Evolutionary conservation across 2,113 vertebrate genomes (phyloP).

Genomic region (Psettodes erumei): DNA sequence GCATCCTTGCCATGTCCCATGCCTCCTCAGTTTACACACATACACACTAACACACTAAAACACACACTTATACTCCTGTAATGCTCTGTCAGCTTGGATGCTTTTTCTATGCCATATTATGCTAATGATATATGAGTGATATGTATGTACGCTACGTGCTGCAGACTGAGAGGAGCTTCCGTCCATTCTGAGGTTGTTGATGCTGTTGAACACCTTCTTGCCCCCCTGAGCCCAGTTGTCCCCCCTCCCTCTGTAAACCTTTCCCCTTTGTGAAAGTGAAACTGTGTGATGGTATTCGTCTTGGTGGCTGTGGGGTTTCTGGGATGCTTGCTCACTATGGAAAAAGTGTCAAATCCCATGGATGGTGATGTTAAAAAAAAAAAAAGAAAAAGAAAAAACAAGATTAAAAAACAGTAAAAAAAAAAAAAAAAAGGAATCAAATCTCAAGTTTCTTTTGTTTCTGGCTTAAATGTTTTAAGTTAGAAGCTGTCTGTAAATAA

Average conservation of each 20-base stretch:
- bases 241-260: constrained; percentile 41
- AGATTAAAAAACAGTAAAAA: constrained; percentile 61
- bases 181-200: constrained; percentile 59
- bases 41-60: constrained; percentile 20
- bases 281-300: constrained; percentile 79
- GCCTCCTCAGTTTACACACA: constrained; percentile 54
- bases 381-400: constrained; percentile 38
- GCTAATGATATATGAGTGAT: constrained; percentile 79
- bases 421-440: constrained; percentile 34
- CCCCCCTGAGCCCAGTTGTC: constrained; percentile 23
- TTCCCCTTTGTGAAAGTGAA: constrained; percentile 76
- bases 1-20: constrained; percentile 50
- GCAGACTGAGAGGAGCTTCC: constrained; percentile 68
- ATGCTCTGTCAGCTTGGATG: constrained; percentile 77
- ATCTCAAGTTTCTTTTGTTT: constrained; percentile 21
- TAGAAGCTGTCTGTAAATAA: background rate
- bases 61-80: constrained; percentile 63
- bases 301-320: constrained; percentile 76
- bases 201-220: constrained; percentile 56
- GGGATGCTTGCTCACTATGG: constrained; percentile 78
- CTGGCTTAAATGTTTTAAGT: background rate
- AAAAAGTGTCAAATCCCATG: constrained; percentile 74
- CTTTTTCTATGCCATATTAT: constrained; percentile 79
- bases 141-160: constrained; percentile 77
- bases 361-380: constrained; percentile 74